phyloP scores from a whole-genome alignment of 2,797 vertebrate genomes.

The Coilia nasus region DNA sequence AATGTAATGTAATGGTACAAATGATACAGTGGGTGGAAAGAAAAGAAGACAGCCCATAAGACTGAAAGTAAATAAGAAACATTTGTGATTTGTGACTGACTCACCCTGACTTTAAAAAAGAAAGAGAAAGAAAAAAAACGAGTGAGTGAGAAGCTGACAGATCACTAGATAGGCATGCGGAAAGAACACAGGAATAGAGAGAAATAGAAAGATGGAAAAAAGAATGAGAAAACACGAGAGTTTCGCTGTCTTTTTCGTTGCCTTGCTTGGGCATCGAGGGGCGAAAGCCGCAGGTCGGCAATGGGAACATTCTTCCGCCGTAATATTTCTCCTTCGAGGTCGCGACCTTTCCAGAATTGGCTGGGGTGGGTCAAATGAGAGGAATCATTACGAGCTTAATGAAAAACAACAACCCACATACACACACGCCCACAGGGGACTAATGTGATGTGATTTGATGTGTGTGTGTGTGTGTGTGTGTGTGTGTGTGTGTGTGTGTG shows the following conservation, averaged over 20 bases:
- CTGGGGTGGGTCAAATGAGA: background rate
- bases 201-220: background rate
- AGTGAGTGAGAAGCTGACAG: background rate
- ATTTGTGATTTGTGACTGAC: background rate
- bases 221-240: background rate
- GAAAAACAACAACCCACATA: background rate
- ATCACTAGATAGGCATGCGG: background rate
- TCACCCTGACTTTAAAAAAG: background rate
- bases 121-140: background rate
- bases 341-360: background rate
- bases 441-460: too few species aligned
- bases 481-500: too few species aligned
- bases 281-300: background rate
- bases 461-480: too few species aligned
- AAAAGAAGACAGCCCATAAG: too few species aligned
- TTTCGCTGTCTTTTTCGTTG: background rate
- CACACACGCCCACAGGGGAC: background rate
- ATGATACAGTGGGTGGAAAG: too few species aligned
- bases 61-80: too few species aligned
- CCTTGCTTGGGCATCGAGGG: background rate
- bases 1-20: too few species aligned
- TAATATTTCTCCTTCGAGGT: conserved; percentile 1
- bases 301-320: background rate
- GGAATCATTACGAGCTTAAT: background rate
- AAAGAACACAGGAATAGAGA: background rate